Evolutionary conservation across 2,888 invertebrate species (phyloP).

Genomic region (Sinohyriopsis cumingii): DNA sequence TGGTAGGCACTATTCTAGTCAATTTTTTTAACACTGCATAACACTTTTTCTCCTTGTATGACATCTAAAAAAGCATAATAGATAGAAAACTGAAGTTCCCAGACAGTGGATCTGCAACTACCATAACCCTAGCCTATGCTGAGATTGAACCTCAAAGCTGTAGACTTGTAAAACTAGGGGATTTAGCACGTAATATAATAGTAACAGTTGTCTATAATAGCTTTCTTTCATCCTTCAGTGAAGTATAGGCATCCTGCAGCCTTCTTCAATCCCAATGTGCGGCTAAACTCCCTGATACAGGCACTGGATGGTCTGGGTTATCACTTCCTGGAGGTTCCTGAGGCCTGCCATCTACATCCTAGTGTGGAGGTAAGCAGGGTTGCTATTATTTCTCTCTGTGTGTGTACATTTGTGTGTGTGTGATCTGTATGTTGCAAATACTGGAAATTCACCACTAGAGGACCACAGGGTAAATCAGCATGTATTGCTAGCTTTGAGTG

Average conservation of each 20-base stretch:
- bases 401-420: not conserved
- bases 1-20: too few species aligned
- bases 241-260: constrained; percentile 69
- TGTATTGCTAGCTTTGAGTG: not conserved
- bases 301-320: constrained; percentile 63
- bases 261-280: constrained; percentile 66
- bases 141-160: too few species aligned
- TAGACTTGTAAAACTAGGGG: too few species aligned
- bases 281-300: constrained; percentile 65
- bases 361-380: constrained; percentile 63
- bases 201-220: not conserved
- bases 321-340: constrained; percentile 68
- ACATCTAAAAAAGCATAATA: too few species aligned
- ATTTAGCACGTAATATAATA: not conserved
- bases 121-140: too few species aligned
- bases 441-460: not conserved
- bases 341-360: constrained; percentile 70
- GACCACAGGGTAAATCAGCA: not conserved
- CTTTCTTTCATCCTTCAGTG: constrained; percentile 50
- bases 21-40: too few species aligned
- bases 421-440: not conserved
- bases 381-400: not conserved
- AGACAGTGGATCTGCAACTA: too few species aligned
- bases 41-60: too few species aligned
- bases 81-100: too few species aligned